Percentiles rank a stretch among this genome's conserved stretches.
Conservation (phyloP, 2,113 vertebrate species). For the Acanthochromis polyacanthus region DNA sequence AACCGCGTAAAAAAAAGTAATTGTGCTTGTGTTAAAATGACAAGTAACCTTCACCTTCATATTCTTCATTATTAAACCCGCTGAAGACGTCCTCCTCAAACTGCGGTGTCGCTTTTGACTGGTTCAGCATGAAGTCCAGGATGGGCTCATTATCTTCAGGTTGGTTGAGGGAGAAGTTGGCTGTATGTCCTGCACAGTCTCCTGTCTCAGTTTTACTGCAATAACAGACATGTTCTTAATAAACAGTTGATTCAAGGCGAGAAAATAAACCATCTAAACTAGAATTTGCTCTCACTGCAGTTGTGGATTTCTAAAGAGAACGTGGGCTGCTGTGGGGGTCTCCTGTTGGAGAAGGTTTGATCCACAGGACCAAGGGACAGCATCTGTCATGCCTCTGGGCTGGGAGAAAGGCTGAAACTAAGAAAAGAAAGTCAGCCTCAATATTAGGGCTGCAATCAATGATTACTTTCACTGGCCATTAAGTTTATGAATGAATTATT, state of each 20-base stretch:
- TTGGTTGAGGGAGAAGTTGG: constrained; percentile 37
- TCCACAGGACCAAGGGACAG: constrained; percentile 66
- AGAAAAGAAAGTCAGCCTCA: neutral
- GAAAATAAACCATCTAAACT: neutral
- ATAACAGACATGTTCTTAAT: neutral
- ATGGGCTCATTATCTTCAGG: constrained; percentile 25
- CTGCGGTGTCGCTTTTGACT: constrained; percentile 28
- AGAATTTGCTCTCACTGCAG: constrained; percentile 75
- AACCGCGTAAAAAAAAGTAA: too few relatives aligned
- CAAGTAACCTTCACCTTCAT: constrained; percentile 38
- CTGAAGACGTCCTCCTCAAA: constrained; percentile 60
- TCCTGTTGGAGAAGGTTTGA: constrained; percentile 47
- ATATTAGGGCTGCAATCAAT: neutral
- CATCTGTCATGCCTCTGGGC: constrained; percentile 64
- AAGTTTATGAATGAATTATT: too few relatives aligned
- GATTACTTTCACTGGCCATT: too few relatives aligned
- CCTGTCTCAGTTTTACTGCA: constrained; percentile 44
- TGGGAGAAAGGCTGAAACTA: constrained; percentile 78
- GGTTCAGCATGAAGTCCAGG: constrained; percentile 53
- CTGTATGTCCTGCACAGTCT: neutral
- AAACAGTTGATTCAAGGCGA: neutral
- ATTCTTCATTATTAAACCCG: constrained; percentile 47
- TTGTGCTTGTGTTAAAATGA: neutral
- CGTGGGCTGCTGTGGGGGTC: constrained; percentile 37
- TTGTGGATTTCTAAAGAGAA: constrained; percentile 71